Percentiles rank a stretch among this genome's conserved stretches.
Conservation (phyloP, 2,888 invertebrate species). For the Limnephilus marmoratus region DNA sequence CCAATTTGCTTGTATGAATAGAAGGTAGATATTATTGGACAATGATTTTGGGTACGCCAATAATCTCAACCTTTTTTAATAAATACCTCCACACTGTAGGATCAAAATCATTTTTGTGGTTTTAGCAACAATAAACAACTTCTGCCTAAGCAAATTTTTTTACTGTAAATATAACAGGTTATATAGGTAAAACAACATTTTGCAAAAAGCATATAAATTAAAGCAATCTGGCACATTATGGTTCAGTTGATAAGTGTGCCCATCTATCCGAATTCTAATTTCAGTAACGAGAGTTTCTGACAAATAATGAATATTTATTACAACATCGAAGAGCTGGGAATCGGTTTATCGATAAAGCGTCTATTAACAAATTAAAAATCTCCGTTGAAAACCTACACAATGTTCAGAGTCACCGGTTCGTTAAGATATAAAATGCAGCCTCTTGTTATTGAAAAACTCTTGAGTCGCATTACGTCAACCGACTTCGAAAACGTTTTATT, state of each 20-base stretch:
- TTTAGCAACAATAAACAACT: neutral
- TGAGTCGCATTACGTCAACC: neutral
- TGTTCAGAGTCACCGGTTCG: neutral
- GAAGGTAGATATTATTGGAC: neutral
- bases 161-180: neutral
- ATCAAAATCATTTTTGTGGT: neutral
- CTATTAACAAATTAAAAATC: neutral
- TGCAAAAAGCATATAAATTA: neutral
- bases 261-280: neutral
- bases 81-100: neutral
- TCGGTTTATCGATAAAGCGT: neutral
- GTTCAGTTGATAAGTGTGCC: neutral
- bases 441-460: neutral
- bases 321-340: neutral
- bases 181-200: neutral
- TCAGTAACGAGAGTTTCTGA: neutral
- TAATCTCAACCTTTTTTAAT: neutral
- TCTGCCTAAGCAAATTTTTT: neutral
- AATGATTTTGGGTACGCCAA: neutral
- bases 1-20: neutral
- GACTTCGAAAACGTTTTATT: neutral
- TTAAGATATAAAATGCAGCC: neutral
- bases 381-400: neutral
- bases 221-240: neutral
- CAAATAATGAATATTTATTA: neutral